phyloP scores from a whole-genome alignment of 2,113 vertebrate genomes.

The Zosterops lateralis region DNA sequence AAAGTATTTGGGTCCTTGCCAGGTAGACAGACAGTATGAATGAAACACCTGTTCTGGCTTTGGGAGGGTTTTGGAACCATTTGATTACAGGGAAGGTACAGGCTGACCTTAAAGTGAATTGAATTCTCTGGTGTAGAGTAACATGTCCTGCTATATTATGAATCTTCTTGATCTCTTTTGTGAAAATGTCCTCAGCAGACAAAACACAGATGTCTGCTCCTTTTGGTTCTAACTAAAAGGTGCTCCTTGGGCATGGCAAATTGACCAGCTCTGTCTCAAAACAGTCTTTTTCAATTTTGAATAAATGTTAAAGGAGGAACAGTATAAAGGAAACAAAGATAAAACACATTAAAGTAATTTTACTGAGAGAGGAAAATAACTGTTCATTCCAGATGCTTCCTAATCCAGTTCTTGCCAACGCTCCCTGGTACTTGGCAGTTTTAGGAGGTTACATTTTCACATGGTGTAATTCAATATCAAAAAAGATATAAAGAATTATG shows the following conservation, averaged over 20 bases:
- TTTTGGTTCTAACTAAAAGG: background rate
- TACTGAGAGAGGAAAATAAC: background rate
- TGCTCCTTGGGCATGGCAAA: background rate
- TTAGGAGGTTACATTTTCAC: background rate
- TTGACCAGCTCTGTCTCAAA: background rate
- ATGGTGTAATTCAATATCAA: background rate
- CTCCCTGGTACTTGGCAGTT: background rate
- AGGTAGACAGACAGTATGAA: constrained; percentile 65
- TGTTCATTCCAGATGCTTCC: background rate
- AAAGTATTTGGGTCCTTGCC: constrained; percentile 56
- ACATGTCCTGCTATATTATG: background rate
- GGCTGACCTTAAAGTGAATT: constrained; percentile 57
- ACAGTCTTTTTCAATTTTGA: background rate
- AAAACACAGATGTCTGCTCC: background rate
- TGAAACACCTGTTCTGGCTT: constrained; percentile 70
- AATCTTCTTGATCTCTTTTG: background rate
- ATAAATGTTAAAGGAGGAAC: background rate
- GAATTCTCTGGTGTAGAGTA: constrained; percentile 53
- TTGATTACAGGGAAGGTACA: constrained; percentile 59
- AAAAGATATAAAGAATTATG: background rate
- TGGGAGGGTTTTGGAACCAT: constrained; percentile 37
- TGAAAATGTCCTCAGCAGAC: background rate
- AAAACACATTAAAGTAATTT: background rate
- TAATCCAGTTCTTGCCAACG: background rate
- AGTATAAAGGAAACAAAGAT: background rate